A percentile compares a stretch with the other conserved stretches of the same genome.
Evolutionary conservation across 2,888 invertebrate species (phyloP).

Genomic region (Pristionchus fissidentatus): DNA sequence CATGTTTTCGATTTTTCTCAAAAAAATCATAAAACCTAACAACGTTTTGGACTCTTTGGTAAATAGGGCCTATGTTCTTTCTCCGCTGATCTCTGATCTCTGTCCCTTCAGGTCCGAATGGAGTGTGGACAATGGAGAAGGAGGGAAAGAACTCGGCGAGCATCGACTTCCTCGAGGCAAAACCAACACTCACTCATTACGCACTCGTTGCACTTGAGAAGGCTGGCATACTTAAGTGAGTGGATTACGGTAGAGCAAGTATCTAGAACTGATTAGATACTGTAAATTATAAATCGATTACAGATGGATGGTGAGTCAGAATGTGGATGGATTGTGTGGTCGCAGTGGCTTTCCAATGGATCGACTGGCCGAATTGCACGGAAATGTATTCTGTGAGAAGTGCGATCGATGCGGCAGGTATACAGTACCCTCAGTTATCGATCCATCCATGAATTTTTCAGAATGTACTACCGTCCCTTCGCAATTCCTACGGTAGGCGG

Average conservation of each 20-base stretch:
- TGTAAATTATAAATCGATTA: background rate
- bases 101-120: constrained; percentile 85
- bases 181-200: constrained; percentile 94
- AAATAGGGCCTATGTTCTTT: background rate
- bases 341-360: constrained; percentile 90
- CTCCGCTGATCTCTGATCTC: background rate
- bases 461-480: constrained; percentile 85
- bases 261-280: background rate
- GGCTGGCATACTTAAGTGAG: constrained; percentile 75
- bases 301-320: constrained; percentile 78
- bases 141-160: constrained; percentile 76
- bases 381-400: constrained; percentile 96
- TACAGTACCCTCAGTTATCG: background rate
- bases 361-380: constrained; percentile 92
- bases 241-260: background rate
- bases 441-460: constrained; percentile 73
- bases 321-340: constrained; percentile 84
- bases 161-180: constrained; percentile 90
- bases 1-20: background rate
- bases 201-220: constrained; percentile 87
- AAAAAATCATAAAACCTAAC: background rate
- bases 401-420: constrained; percentile 87
- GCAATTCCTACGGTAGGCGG: constrained; percentile 86
- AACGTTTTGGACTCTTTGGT: background rate
- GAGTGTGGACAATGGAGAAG: constrained; percentile 88